phyloP scores from a whole-genome alignment of 92 coral and sea anemone genomes.

The Palythoa grandis region DNA sequence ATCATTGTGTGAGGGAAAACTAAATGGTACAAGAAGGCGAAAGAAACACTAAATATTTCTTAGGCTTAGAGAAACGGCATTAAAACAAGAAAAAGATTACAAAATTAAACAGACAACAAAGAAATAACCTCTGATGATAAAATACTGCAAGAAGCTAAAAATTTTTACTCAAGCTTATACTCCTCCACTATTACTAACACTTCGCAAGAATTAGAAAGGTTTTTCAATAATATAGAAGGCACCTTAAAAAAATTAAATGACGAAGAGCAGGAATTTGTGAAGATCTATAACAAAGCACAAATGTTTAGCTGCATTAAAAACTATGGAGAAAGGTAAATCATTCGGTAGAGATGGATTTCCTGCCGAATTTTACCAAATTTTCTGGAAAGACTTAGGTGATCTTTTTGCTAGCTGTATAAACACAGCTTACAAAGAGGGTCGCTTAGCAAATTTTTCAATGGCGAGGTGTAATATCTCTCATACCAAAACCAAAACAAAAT shows the following conservation, averaged over 20 bases:
- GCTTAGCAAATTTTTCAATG: neutral
- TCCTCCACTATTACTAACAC: neutral
- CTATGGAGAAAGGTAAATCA: conserved; percentile 35
- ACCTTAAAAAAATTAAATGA: neutral
- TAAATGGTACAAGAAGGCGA: neutral
- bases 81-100: neutral
- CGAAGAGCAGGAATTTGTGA: neutral
- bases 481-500: neutral
- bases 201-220: neutral
- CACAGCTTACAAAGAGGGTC: conserved; percentile 5
- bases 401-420: neutral
- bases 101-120: neutral
- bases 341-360: conserved; percentile 42
- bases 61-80: conserved; percentile 5
- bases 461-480: neutral
- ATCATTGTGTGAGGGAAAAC: conserved; percentile 10
- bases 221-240: neutral
- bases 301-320: conserved; percentile 18
- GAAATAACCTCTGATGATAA: conserved; percentile 18
- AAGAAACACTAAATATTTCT: conserved; percentile 10
- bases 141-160: conserved; percentile 19
- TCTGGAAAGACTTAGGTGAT: neutral
- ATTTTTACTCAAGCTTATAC: neutral
- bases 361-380: neutral
- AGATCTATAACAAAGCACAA: neutral